phyloP scores from a whole-genome alignment of 2,113 vertebrate species.

The Erpornis zantholeuca region DNA sequence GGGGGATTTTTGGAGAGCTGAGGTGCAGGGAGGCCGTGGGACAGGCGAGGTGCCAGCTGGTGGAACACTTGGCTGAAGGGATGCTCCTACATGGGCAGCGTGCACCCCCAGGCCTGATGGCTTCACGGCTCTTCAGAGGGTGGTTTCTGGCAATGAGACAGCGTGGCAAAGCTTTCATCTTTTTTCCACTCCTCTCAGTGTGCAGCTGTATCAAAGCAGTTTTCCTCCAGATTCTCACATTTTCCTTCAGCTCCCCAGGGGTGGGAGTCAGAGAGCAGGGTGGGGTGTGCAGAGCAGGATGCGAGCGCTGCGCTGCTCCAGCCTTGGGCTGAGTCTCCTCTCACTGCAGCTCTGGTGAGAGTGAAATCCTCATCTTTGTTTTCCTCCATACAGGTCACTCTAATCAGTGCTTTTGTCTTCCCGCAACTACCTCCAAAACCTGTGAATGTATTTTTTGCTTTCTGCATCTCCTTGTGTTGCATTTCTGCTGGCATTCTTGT shows the following conservation, averaged over 20 bases:
- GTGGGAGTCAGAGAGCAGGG: neutral
- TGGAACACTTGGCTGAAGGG: neutral
- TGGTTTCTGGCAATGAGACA: neutral
- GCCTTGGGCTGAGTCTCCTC: neutral
- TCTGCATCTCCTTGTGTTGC: conserved; percentile 82
- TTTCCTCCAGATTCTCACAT: neutral
- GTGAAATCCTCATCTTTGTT: neutral
- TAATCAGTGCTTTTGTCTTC: conserved; percentile 85
- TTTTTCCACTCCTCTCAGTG: neutral
- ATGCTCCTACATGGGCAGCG: fast-evolving
- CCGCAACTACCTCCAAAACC: conserved; percentile 85
- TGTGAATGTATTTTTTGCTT: conserved; percentile 83
- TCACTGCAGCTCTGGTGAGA: neutral
- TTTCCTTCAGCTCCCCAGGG: neutral
- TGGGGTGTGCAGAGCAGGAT: neutral
- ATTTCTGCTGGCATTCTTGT: conserved; percentile 82
- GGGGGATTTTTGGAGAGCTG: fast-evolving
- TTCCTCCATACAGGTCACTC: conserved; percentile 75
- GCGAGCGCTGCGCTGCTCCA: fast-evolving
- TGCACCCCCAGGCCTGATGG: neutral
- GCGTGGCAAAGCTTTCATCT: neutral
- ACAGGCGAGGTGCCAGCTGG: neutral
- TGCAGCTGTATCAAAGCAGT: neutral
- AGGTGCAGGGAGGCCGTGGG: neutral
- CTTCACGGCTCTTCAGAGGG: neutral